Evolutionary conservation across 2,888 invertebrate genomes (phyloP).

Genomic region (Phalera bucephala): DNA sequence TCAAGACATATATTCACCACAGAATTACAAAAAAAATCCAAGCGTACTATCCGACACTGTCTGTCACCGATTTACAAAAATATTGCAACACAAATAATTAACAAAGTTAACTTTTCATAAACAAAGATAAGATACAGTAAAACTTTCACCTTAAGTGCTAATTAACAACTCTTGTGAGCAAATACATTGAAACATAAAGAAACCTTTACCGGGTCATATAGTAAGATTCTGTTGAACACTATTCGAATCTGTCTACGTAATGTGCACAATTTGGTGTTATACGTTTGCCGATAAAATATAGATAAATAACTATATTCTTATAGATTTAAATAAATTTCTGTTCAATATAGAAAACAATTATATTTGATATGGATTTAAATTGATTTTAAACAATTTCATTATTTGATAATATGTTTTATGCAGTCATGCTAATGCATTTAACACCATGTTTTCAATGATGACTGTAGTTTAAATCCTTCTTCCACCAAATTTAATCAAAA

Average conservation of each 20-base stretch:
- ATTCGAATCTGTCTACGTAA: conserved; percentile 1
- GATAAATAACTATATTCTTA: not conserved
- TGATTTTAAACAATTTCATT: not conserved
- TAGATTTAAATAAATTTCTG: not conserved
- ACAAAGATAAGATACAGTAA: conserved; percentile 40
- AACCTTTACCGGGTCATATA: conserved; percentile 15
- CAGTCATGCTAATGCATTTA: no score
- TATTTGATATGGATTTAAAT: not conserved
- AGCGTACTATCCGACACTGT: not conserved
- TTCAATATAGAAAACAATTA: not conserved
- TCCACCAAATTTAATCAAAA: no score
- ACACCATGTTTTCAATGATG: no score
- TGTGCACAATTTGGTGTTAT: conserved; percentile 2
- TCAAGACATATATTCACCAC: no score
- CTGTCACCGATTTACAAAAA: conserved; percentile 11
- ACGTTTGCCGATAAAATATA: not conserved
- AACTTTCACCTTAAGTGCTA: conserved; percentile 61
- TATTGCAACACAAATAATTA: conserved; percentile 22
- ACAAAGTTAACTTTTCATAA: conserved; percentile 25
- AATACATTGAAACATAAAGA: conserved; percentile 28
- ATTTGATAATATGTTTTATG: no score
- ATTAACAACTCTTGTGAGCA: conserved; percentile 52
- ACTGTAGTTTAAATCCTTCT: no score
- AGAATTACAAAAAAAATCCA: no score
- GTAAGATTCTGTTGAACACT: conserved; percentile 6